Evolutionary conservation across 2,888 invertebrate genomes (phyloP).

Genomic region (Cepaea hortensis): DNA sequence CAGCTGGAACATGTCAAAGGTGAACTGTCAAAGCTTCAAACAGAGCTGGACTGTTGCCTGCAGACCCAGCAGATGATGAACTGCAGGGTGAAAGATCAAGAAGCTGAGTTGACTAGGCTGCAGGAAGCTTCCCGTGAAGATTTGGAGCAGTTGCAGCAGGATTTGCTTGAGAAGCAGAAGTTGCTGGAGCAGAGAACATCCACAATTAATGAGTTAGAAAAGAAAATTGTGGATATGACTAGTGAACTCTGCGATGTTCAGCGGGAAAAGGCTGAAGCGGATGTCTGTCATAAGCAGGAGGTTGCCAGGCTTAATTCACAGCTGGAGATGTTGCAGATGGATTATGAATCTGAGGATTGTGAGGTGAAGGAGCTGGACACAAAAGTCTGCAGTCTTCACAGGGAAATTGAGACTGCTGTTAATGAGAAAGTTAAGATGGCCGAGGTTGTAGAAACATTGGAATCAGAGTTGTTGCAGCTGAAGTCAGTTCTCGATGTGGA

Average conservation of each 20-base stretch:
- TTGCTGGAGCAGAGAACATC: conserved; percentile 50
- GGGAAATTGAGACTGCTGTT: background rate
- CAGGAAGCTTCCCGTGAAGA: conserved; percentile 52
- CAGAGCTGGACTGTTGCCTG: background rate
- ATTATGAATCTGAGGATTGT: conserved; percentile 52
- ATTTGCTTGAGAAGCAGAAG: conserved; percentile 38
- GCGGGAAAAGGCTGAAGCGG: background rate
- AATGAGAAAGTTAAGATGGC: conserved; percentile 17
- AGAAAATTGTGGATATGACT: background rate
- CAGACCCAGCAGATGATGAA: background rate
- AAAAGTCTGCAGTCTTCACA: conserved; percentile 29
- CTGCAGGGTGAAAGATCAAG: background rate
- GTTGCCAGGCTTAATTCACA: conserved; percentile 50
- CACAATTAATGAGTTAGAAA: conserved; percentile 34
- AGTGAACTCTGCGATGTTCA: background rate
- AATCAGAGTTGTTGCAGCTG: conserved; percentile 48
- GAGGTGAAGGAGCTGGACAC: conserved; percentile 47
- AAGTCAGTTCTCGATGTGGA: conserved; percentile 37
- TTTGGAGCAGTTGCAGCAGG: conserved; percentile 5
- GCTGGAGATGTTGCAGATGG: conserved; percentile 56
- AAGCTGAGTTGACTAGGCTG: background rate
- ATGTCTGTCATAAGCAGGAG: background rate
- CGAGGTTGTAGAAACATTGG: background rate
- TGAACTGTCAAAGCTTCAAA: background rate
- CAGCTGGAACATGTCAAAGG: conserved; percentile 6